phyloP scores from a whole-genome alignment of 2,888 invertebrate genomes.

The Serripes groenlandicus region DNA sequence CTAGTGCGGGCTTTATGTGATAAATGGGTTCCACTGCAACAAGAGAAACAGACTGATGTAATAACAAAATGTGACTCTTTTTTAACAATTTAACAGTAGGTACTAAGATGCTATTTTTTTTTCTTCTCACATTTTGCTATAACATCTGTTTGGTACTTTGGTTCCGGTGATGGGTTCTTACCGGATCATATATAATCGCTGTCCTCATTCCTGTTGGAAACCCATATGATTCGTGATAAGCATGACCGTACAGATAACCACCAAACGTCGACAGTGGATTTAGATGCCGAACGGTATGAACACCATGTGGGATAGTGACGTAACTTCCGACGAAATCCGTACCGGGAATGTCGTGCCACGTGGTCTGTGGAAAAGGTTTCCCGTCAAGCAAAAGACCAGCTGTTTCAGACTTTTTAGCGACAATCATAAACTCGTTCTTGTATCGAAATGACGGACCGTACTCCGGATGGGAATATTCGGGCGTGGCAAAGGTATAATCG shows the following conservation, averaged over 20 bases:
- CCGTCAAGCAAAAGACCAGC: slow-evolving; percentile 67
- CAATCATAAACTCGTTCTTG: slow-evolving; percentile 68
- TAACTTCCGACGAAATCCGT: slow-evolving; percentile 64
- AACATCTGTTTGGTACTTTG: too few species aligned
- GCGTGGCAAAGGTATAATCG: slow-evolving; percentile 75
- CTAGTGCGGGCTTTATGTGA: too few species aligned
- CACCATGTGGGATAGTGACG: slow-evolving; percentile 64
- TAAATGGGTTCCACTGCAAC: too few species aligned
- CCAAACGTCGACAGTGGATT: slow-evolving; percentile 74
- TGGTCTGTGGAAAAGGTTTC: slow-evolving; percentile 65
- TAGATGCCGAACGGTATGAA: slow-evolving; percentile 71
- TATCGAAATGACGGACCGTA: slow-evolving; percentile 56
- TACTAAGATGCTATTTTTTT: too few species aligned
- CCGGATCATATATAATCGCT: slow-evolving; percentile 60
- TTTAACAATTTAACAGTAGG: too few species aligned
- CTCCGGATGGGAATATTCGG: slow-evolving; percentile 67
- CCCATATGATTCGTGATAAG: slow-evolving; percentile 76
- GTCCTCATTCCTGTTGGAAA: slow-evolving; percentile 75
- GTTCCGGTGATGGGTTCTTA: too few species aligned
- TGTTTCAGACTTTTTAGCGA: slow-evolving; percentile 62
- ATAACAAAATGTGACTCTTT: too few species aligned
- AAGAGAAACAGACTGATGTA: too few species aligned
- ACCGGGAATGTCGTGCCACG: slow-evolving; percentile 66
- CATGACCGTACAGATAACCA: slow-evolving; percentile 77
- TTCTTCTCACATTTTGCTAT: too few species aligned